Base-by-base conservation (phyloP, 2,888 invertebrate genomes). In the Drosophila mettleri region DNA sequence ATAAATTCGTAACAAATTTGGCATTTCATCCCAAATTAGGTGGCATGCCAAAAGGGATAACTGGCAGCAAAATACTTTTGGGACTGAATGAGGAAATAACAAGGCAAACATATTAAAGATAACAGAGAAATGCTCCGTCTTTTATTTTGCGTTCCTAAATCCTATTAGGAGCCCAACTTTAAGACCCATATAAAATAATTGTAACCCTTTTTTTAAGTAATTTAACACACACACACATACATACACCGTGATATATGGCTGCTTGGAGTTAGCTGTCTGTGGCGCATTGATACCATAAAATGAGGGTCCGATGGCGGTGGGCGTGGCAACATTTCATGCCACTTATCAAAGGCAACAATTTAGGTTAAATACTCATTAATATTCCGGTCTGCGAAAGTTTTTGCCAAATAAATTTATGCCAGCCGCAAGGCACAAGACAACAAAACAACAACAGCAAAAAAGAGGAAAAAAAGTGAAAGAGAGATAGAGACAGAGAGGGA, bases 261-360 rank as follows among this genome's bases (percentile, higher is more conserved):
- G 45, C 22, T 20, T 3, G n/a, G 7, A 51, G 71, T 62, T 66
- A 53, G 31, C 78, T 72, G 74, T 73, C 78, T 74, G 78, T 59
- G 72, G 74, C 75, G 68, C 83, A 82, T 85, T 85, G 82, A 83
- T 83, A 87, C 74, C 79, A 64, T 45, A 12, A 45, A 22, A 63
- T 49, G 69, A 79, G 45, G 29, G 48, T 10, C n/a, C 9, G 16
- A 14, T 53, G 33, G 22, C n/a, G 49, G 34, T 24, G 49, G 34
- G 49, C 34, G 49, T 5, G 36, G 73, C 65, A 53, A 69, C 76
- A 83, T 80, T 86, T 80, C 79, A 84, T 88, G 86, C 77, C 88
- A 88, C 89, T 86, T 86, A 88, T 86, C 86, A 85, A 85, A 82
- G 89, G 89, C 86, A 86, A 86, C 89, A 87, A 88, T 88, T 86